Base-by-base conservation (phyloP, 2,888 invertebrate species). In the Zele albiditarsus region DNA sequence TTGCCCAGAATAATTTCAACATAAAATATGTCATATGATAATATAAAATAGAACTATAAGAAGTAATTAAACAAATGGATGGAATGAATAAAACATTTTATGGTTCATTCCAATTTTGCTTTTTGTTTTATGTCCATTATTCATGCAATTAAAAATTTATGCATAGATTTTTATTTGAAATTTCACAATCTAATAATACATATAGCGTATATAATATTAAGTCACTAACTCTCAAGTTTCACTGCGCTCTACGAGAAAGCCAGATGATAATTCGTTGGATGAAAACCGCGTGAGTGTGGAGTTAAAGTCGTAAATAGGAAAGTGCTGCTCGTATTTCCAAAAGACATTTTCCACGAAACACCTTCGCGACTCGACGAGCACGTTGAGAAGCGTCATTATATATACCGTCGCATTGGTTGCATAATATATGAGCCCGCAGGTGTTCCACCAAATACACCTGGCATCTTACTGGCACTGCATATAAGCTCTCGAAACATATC, bases 371-470 rank as follows among this genome's bases (percentile, higher is more conserved):
- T 65, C 38, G 33, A 27, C 53, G 31, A 69, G 31, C 20, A 57
- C 68, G 25, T 53, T 69, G 23, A 49, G 57, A 53, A 27, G 71
- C 20, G 31, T 49, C 33, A 27, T 63, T 72, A 53, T 65, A 57
- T 65, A 65, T 57, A 27, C 65, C n/a, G 38, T 33, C 31, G 16
- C 53, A 70, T 70, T 58, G 63, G 72, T 14, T 72, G 65, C 65
- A 72, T 72, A 72, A 72, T 63, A 65, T 66, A 72, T 72, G 33
- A 72, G 38, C 66, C 72, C 72, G 65, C 72, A 72, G 72, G 72
- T 72, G 72, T 27, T 60, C 49, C 46, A 12, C 23, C 57, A 38
- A 72, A 65, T 72, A 27, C 72, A 66, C 72, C 72, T 72, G 72
- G 63, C 72, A 70, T 72, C 57, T 65, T 63, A 72, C 20, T 53